Base-by-base conservation (phyloP, 1,140 invertebrate species). In the Aricia agestis region DNA sequence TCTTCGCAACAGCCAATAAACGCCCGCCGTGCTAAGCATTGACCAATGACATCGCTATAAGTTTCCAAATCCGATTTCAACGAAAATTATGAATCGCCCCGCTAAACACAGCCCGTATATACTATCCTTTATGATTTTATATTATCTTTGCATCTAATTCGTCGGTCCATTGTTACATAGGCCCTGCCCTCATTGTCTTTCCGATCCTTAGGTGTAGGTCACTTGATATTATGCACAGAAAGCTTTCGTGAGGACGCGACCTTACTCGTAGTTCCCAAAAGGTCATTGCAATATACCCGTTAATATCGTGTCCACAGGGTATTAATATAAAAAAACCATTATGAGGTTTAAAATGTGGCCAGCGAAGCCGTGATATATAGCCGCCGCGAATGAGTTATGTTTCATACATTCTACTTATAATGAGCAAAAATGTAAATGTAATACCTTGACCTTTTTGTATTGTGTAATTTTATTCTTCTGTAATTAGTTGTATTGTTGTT, bases 271-370 rank as follows among this genome's bases (percentile, higher is more conserved):
- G 1, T 52, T 15, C 71, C 69, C 58, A 32, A 61, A 76, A 76
- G 65, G 71, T 69, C 63, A 63, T 69, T 69, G 19, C 69, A 75
- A 79, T 84, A 81, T 83, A 76, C 81, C 66, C 74, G 72, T 74
- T 72, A 67, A 72, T 76, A 77, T 76, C 83, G 77, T 76, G 77
- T 83, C 82, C 81, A 81, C 80, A 76, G 74, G 75, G 79, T 83
- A 85, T 86, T 85, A 86, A 83, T 85, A 85, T 80, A 82, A 81
- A 85, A 85, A 84, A 82, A 70, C 82, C 82, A 84, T 87, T 85
- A 85, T 77, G 74, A 85, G 83, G 78, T 85, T 85, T 85, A 81
- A 83, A 85, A 82, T 78, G 81, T 75, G 77, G 76, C 79, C 77
- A 71, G 76, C 78, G 82, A 85, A 84, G 82, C 78, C 58, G 69